A percentile compares a stretch with the other conserved stretches of the same genome.
Conservation (phyloP, 2,113 vertebrate genomes). For the Tyrannus savana region DNA sequence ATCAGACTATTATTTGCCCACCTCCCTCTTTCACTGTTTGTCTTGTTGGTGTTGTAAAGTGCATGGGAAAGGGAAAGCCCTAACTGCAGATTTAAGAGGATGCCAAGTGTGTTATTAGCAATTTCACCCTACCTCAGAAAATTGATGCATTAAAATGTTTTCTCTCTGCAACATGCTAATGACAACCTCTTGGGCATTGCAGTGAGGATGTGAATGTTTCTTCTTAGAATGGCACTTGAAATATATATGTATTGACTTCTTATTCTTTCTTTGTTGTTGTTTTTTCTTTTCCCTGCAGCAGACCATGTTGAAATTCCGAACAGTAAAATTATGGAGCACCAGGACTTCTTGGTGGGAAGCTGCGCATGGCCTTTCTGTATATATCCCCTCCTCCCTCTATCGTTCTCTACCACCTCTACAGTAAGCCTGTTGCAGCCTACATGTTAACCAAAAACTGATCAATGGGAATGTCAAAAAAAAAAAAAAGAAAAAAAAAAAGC, state of each 20-base stretch:
- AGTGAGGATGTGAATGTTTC: not conserved
- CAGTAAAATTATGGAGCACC: slow-evolving; percentile 84
- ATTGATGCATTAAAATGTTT: not conserved
- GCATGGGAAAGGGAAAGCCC: not conserved
- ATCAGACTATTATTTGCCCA: not conserved
- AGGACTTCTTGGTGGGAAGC: slow-evolving; percentile 86
- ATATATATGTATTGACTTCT: not conserved
- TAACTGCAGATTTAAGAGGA: not conserved
- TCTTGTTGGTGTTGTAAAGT: not conserved
- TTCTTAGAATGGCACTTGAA: not conserved
- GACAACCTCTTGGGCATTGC: not conserved
- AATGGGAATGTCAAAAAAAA: slow-evolving; percentile 68
- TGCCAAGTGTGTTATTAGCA: not conserved
- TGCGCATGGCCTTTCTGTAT: slow-evolving; percentile 85
- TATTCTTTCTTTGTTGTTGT: slow-evolving; percentile 22
- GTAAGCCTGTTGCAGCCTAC: slow-evolving; percentile 89
- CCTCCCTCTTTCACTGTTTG: not conserved
- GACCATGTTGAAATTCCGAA: slow-evolving; percentile 89
- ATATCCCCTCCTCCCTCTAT: slow-evolving; percentile 69
- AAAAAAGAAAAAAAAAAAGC: slow-evolving; percentile 15
- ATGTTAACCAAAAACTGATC: slow-evolving; percentile 85
- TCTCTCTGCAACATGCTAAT: not conserved
- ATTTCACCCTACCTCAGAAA: not conserved
- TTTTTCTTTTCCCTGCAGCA: slow-evolving; percentile 72
- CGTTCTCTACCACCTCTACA: slow-evolving; percentile 86